Conservation (phyloP, 2,797 vertebrate species). For the Lateolabrax maculatus region DNA sequence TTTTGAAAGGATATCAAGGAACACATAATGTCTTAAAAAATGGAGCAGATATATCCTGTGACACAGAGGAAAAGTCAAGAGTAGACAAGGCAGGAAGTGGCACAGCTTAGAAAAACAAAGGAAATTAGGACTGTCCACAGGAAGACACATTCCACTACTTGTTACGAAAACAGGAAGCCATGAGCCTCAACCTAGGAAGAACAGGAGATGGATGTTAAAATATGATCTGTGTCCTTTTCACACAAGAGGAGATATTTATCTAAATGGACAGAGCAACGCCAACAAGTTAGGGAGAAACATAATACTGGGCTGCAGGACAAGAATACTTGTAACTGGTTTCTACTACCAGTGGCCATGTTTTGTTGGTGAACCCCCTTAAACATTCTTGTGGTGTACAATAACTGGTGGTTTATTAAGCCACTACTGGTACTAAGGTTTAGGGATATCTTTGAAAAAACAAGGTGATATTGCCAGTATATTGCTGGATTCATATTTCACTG, state of each 20-base stretch:
- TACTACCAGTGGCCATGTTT: background rate
- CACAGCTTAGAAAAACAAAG: conserved; percentile 56
- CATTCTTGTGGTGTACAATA: background rate
- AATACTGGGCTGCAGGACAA: background rate
- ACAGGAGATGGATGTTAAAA: conserved; percentile 56
- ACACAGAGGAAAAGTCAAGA: conserved; percentile 20
- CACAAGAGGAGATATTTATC: conserved; percentile 21
- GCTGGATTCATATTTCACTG: background rate
- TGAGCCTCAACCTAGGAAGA: conserved; percentile 27
- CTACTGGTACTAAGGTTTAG: background rate
- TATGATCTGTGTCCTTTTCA: conserved; percentile 46
- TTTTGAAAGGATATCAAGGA: background rate
- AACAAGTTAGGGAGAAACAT: background rate
- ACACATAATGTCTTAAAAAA: background rate
- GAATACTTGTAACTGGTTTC: background rate
- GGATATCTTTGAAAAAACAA: conserved; percentile 7
- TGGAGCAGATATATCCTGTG: conserved; percentile 31
- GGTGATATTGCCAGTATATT: background rate
- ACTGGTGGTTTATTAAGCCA: background rate
- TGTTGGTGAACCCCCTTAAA: background rate
- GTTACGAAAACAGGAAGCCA: conserved; percentile 70
- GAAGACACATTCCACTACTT: conserved; percentile 50
- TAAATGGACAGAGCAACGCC: background rate
- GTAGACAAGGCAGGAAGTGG: conserved; percentile 61
- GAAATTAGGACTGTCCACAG: conserved; percentile 61